Percentiles rank a stretch among this genome's conserved stretches.
Evolutionary conservation across 2,888 invertebrate genomes (phyloP).

Genomic region (Apotomis turbidana): DNA sequence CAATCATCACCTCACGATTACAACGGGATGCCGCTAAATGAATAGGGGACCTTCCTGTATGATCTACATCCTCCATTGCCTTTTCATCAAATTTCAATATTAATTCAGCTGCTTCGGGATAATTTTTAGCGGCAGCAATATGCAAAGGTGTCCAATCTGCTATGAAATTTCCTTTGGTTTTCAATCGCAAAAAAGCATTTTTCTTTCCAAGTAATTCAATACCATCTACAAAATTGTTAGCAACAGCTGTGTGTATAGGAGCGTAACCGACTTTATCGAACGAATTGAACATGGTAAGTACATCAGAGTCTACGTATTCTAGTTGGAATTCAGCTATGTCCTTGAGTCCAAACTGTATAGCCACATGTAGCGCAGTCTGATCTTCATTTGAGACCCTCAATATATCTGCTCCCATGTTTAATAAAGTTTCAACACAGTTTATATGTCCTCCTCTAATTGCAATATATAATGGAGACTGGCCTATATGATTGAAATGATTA

Average conservation of each 20-base stretch:
- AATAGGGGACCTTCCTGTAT: conserved; percentile 46
- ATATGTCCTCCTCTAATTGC: conserved; percentile 50
- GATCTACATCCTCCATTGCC: conserved; percentile 45
- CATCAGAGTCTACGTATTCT: conserved; percentile 54
- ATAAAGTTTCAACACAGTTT: conserved; percentile 50
- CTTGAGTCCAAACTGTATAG: conserved; percentile 67
- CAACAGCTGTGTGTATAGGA: conserved; percentile 65
- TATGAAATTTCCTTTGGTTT: conserved; percentile 45
- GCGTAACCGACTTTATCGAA: conserved; percentile 53
- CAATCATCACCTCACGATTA: conserved; percentile 67
- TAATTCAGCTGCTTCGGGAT: conserved; percentile 44
- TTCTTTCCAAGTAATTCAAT: conserved; percentile 39
- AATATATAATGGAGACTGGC: conserved; percentile 54
- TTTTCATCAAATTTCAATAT: conserved; percentile 46
- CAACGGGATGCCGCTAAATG: conserved; percentile 64
- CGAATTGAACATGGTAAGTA: conserved; percentile 38
- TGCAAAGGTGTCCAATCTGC: conserved; percentile 49
- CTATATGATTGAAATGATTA: conserved; percentile 47
- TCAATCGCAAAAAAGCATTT: conserved; percentile 49
- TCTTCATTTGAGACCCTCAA: conserved; percentile 48
- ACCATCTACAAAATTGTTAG: conserved; percentile 57
- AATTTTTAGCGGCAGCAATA: conserved; percentile 50
- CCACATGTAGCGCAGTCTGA: conserved; percentile 72
- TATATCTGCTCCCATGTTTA: conserved; percentile 53
- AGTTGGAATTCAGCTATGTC: conserved; percentile 70